A percentile compares a stretch with the other conserved stretches of the same genome.
phyloP scores from a whole-genome alignment of 2,113 vertebrate genomes.

The Aspiorhynchus laticeps region DNA sequence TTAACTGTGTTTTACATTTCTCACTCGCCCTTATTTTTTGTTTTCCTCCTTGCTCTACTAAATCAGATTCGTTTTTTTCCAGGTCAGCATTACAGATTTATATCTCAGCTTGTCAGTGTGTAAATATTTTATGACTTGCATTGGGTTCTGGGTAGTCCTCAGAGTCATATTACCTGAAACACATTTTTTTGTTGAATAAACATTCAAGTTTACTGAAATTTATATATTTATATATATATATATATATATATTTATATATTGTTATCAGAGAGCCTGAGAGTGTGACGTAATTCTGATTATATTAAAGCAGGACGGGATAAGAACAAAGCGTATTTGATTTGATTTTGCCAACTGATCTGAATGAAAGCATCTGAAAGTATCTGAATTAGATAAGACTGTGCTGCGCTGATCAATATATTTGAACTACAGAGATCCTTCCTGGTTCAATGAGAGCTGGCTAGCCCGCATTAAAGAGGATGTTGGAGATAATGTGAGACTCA shows the following conservation, averaged over 20 bases:
- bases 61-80: conserved; percentile 9
- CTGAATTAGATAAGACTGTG: not conserved
- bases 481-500: conserved; percentile 94
- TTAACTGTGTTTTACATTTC: not conserved
- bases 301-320: not conserved
- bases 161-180: conserved; percentile 25
- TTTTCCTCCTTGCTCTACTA: not conserved
- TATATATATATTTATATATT: not conserved
- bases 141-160: conserved; percentile 19
- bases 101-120: conserved; percentile 16
- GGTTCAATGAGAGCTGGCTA: conserved; percentile 90
- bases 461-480: conserved; percentile 91
- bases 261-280: not conserved
- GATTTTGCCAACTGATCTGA: not conserved
- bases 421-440: conserved; percentile 85
- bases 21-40: not conserved
- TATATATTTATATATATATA: not conserved
- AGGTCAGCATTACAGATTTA: conserved; percentile 39
- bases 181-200: not conserved
- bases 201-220: not conserved
- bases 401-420: conserved; percentile 22
- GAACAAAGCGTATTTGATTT: not conserved
- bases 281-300: not conserved
- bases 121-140: conserved; percentile 47
- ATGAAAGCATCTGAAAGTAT: conserved; percentile 15